Percentiles rank a stretch among this genome's conserved stretches.
Conservation (phyloP, 2,113 vertebrate genomes). For the Morone saxatilis region DNA sequence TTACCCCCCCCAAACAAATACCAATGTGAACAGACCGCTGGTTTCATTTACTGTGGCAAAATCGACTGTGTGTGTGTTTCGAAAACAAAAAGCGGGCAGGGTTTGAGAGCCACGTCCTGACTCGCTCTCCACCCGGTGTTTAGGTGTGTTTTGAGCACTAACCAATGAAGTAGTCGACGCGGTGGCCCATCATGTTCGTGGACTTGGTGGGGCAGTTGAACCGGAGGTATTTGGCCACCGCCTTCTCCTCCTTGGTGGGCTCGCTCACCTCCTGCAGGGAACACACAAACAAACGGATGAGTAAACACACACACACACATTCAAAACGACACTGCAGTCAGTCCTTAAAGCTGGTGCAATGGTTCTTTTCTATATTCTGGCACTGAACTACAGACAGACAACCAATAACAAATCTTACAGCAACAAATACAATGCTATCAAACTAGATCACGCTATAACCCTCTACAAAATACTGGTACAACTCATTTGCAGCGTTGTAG, state of each 20-base stretch:
- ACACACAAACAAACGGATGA: not conserved
- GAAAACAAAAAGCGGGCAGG: not conserved
- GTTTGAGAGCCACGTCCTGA: not conserved
- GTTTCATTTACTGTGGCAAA: not conserved
- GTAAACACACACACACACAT: not conserved
- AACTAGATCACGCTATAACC: not conserved
- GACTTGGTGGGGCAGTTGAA: slow-evolving; percentile 99
- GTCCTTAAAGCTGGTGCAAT: not conserved
- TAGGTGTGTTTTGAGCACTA: slow-evolving; percentile 53
- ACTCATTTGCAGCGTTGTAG: not conserved
- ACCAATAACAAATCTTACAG: not conserved
- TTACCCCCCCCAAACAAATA: not conserved
- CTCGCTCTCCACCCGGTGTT: not conserved
- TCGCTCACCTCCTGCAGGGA: slow-evolving; percentile 93
- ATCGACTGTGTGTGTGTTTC: not conserved
- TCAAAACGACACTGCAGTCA: not conserved
- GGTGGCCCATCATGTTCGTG: slow-evolving; percentile 98
- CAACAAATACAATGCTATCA: not conserved
- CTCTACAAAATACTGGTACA: not conserved
- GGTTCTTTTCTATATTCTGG: too few relatives aligned
- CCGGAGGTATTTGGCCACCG: slow-evolving; percentile 96
- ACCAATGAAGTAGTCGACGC: slow-evolving; percentile 99
- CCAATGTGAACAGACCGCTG: not conserved
- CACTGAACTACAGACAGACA: too few relatives aligned
- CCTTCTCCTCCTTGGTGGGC: slow-evolving; percentile 98